A percentile compares a stretch with the other conserved stretches of the same genome.
phyloP scores from a whole-genome alignment of 2,888 invertebrate species.

The Pristionchus arcanus region DNA sequence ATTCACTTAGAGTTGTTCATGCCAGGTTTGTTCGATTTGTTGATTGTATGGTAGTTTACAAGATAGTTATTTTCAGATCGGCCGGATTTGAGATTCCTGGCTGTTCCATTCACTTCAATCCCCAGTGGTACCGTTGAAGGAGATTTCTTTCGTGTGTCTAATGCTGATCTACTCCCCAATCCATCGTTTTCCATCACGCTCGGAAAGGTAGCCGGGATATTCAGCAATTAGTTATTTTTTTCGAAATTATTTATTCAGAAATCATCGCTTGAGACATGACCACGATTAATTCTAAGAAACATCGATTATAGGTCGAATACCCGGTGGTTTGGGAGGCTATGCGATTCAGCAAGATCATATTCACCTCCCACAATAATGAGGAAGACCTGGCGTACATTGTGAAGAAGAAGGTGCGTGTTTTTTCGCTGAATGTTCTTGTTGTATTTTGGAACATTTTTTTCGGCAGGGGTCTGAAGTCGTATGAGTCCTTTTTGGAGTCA shows the following conservation, averaged over 20 bases:
- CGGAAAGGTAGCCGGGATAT: neutral
- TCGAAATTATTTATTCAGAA: no score
- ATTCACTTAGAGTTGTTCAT: constrained; percentile 44
- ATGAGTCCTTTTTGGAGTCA: neutral
- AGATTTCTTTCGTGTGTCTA: neutral
- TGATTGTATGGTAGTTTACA: neutral
- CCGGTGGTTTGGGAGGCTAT: neutral
- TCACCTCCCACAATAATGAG: neutral
- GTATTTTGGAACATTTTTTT: neutral
- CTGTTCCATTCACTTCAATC: neutral
- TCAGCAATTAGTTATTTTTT: neutral
- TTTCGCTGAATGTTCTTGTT: neutral
- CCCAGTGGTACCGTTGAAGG: neutral
- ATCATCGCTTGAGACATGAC: neutral
- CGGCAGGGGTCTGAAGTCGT: no score
- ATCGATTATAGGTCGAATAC: neutral
- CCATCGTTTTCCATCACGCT: neutral
- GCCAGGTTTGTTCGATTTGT: neutral
- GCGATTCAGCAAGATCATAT: neutral
- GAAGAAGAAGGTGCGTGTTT: neutral
- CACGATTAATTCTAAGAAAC: neutral
- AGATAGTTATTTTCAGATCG: neutral
- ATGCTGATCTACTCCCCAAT: neutral
- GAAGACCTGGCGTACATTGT: neutral
- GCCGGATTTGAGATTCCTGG: neutral